These are phyloP conservation scores for Prosopocoilus inquinatus DNA, from an alignment of 2,888 invertebrate species.

Conservation along the genomic window DNA sequence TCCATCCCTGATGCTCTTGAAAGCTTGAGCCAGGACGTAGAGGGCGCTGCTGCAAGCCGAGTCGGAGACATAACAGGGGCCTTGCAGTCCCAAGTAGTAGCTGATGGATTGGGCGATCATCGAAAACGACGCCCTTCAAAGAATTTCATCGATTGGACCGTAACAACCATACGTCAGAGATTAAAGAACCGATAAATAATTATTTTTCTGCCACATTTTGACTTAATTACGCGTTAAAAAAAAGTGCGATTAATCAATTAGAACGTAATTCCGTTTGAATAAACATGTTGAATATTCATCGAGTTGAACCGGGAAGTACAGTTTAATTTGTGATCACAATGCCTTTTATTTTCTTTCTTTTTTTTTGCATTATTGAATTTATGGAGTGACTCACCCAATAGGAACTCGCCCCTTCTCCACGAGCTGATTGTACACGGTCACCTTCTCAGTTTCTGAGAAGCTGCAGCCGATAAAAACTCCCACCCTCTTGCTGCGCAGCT, in stretches of 20 bases:
- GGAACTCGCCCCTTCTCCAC: neutral
- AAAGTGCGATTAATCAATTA: no score
- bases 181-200: no score
- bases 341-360: no score
- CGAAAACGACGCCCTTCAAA: conserved; percentile 46
- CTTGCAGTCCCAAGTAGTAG: conserved; percentile 79
- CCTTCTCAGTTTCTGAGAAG: conserved; percentile 74
- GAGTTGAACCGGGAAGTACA: no score
- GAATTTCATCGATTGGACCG: no score
- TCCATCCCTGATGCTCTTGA: conserved; percentile 72
- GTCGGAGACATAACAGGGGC: conserved; percentile 84
- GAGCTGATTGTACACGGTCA: conserved; percentile 30
- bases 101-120: conserved; percentile 91
- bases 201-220: no score
- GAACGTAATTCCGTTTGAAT: no score
- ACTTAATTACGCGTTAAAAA: no score
- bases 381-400: neutral
- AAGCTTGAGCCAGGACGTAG: conserved; percentile 82
- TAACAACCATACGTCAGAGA: no score
- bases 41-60: conserved; percentile 95
- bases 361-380: no score
- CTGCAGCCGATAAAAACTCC: conserved; percentile 80
- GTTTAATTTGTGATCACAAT: no score
- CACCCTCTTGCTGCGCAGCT: conserved; percentile 68
- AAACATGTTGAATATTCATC: no score